phyloP scores from a whole-genome alignment of 2,888 invertebrate genomes.

The Poecilus cupreus region DNA sequence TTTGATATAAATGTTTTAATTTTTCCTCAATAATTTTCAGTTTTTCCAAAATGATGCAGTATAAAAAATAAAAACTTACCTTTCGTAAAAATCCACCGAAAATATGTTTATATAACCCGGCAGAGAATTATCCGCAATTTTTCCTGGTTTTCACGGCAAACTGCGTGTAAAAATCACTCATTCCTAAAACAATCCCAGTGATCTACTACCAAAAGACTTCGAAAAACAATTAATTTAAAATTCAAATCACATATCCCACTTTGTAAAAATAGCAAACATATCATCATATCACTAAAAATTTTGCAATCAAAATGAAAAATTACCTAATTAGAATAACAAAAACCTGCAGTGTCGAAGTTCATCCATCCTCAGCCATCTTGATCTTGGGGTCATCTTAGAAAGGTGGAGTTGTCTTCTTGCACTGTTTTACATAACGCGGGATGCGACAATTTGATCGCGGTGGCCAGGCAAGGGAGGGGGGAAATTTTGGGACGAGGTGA shows the following conservation, averaged over 20 bases:
- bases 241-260: background rate
- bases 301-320: background rate
- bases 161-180: background rate
- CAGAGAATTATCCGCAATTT: too few species aligned
- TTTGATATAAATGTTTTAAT: too few species aligned
- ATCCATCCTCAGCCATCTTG: background rate
- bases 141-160: too few species aligned
- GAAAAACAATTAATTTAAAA: background rate
- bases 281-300: background rate
- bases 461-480: background rate
- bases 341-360: slow-evolving; percentile 9
- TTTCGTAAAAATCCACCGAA: too few species aligned
- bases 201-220: background rate
- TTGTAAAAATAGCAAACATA: background rate
- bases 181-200: background rate
- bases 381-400: slow-evolving; percentile 35
- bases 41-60: too few species aligned
- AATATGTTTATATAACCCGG: too few species aligned
- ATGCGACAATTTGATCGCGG: slow-evolving; percentile 49
- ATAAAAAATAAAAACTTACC: too few species aligned
- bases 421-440: slow-evolving; percentile 56
- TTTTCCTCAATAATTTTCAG: too few species aligned
- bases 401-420: slow-evolving; percentile 48
- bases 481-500: slow-evolving; percentile 38
- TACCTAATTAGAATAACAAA: too few species aligned